Evolutionary conservation across 2,113 vertebrate genomes (phyloP).

Genomic region (Grus americana): DNA sequence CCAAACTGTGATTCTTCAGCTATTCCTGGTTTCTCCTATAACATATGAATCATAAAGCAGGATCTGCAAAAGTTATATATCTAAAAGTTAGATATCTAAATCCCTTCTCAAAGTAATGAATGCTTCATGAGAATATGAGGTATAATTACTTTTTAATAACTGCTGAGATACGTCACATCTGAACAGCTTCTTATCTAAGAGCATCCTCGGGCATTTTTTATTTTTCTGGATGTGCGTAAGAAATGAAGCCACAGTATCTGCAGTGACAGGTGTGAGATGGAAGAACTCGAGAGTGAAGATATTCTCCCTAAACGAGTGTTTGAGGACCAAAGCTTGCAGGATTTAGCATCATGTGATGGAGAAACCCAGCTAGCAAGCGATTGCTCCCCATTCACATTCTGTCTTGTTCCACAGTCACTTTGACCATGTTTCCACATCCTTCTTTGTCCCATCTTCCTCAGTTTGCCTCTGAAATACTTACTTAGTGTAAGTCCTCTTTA

Average conservation of each 20-base stretch:
- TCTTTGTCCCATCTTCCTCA: background rate
- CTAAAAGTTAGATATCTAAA: background rate
- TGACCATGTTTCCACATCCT: background rate
- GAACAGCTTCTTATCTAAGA: background rate
- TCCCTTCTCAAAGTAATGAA: background rate
- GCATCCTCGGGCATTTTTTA: background rate
- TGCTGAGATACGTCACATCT: background rate
- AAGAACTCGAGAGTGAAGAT: background rate
- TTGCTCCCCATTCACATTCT: background rate
- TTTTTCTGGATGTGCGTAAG: background rate
- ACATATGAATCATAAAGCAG: background rate
- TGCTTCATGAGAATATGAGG: background rate
- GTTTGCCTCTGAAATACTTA: background rate
- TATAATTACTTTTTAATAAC: slow-evolving; percentile 29
- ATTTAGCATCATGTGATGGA: background rate
- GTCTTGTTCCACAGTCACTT: background rate
- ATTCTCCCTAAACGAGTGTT: background rate
- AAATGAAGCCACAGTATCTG: background rate
- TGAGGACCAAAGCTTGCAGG: background rate
- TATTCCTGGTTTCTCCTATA: background rate
- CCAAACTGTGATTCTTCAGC: background rate
- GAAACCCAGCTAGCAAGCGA: background rate
- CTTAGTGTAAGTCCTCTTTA: background rate
- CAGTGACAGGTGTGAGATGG: background rate
- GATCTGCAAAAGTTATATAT: background rate